Base-by-base conservation (phyloP, 2,888 invertebrate genomes). In the Harmothoe impar region DNA sequence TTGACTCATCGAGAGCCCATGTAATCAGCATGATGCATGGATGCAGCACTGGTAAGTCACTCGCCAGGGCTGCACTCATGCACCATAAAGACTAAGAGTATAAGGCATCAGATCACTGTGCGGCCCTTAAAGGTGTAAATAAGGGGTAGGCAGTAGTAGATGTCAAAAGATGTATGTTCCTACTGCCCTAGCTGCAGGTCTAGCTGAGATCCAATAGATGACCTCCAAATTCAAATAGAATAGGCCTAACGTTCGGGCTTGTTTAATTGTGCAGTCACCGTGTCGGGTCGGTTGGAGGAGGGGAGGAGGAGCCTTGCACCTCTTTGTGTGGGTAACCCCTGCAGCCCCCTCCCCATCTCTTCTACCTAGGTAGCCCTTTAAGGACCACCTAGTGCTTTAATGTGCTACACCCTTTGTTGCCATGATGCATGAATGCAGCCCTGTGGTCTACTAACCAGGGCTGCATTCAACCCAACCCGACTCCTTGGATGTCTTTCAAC, bases 201-300 rank as follows among this genome's bases (percentile, higher is more conserved):
- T 72, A 15, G 35, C 81, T 20, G 43, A 81, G 81, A 81, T 81
- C 81, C 81, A 81, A 81, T 81, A 81, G 81, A 81, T 81, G 35
- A 81, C 81, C 81, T 43, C 43, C 33, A 81, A 81, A 81, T 81
- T 35, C 35, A 81, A 43, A 43, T 81, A 43, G 81, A 43, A 81
- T 12, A 43, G 81, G 35, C 43, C 43, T 43, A 81, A 81, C 81
- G 81, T 33, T 43, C 81, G 81, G 35, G 33, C 81, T 81, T 81
- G 81, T 81, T 81, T 81, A 35, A 81, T 81, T 81, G 81, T 81
- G 81, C 81, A 81, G 35, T 5, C 7, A 81, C 81, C 81, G 81
- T 81, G 81, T 81, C 81, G 17, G 77, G 77, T 23, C 25, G 23
- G 62, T 62, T 23, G 23, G 62, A 25, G 62, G 23, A 25, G 77